Percentiles rank a stretch among this genome's conserved stretches.
Evolutionary conservation across 2,797 vertebrate genomes (phyloP).

Genomic region (Spondyliosoma cantharus): DNA sequence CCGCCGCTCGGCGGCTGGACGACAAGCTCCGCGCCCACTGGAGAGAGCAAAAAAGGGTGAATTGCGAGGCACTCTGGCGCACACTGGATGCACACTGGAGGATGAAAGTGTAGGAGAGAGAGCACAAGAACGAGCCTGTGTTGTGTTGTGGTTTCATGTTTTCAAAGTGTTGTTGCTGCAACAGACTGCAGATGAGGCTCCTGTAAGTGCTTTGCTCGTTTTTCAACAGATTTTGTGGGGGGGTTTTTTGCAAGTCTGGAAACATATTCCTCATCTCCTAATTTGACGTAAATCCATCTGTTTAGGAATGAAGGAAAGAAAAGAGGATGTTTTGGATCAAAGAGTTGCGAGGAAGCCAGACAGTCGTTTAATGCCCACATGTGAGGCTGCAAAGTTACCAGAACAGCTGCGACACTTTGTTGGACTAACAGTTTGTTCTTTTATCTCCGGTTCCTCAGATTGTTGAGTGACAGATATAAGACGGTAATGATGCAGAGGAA

Average conservation of each 20-base stretch:
- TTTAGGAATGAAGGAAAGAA: conserved; percentile 19
- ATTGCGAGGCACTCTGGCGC: conserved; percentile 20
- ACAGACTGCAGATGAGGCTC: conserved; percentile 20
- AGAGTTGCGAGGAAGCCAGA: conserved; percentile 17
- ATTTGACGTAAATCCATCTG: conserved; percentile 54
- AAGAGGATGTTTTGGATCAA: conserved; percentile 42
- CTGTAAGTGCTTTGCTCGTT: background rate
- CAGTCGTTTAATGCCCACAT: conserved; percentile 34
- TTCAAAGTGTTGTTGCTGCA: conserved; percentile 39
- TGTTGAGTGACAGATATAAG: conserved; percentile 32
- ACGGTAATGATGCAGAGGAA: conserved; percentile 55
- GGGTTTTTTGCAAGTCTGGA: background rate
- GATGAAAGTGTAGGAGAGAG: conserved; percentile 28
- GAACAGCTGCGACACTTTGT: conserved; percentile 59
- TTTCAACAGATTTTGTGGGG: background rate
- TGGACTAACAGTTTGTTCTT: conserved; percentile 38
- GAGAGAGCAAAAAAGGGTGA: conserved; percentile 92
- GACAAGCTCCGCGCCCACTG: conserved; percentile 81
- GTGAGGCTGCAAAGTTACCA: conserved; percentile 16
- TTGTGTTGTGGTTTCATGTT: conserved; percentile 41
- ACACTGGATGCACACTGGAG: background rate
- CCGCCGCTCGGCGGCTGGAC: conserved; percentile 86
- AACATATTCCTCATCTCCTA: conserved; percentile 19
- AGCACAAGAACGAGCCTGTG: conserved; percentile 5
- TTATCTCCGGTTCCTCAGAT: conserved; percentile 35